Percentiles rank a stretch among this genome's conserved stretches.
Evolutionary conservation across 1,140 invertebrate species (phyloP).

Genomic region (Pteromalus puparum): DNA sequence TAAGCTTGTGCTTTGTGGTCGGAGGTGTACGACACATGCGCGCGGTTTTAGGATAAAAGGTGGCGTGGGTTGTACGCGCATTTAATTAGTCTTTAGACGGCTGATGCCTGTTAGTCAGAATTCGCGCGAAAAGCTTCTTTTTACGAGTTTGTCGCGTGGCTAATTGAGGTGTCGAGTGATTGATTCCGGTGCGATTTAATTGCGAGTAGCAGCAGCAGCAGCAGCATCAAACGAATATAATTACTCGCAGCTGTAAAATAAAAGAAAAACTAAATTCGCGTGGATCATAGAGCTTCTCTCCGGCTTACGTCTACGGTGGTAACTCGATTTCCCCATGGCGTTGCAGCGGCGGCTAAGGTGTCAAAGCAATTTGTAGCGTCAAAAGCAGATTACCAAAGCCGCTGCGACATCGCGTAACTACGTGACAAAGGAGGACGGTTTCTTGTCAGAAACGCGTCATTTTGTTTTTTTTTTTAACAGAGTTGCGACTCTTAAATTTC

Average conservation of each 20-base stretch:
- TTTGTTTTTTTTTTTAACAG: neutral
- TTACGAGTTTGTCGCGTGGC: neutral
- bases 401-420: neutral
- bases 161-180: constrained; percentile 7
- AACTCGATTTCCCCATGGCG: constrained; percentile 31
- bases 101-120: neutral
- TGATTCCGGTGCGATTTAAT: neutral
- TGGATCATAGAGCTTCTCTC: neutral
- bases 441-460: neutral
- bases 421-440: neutral
- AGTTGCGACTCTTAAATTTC: neutral
- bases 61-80: no score
- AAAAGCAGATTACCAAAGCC: neutral
- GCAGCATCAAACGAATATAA: no score
- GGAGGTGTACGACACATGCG: no score
- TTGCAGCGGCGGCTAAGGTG: neutral
- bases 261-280: neutral
- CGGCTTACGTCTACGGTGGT: neutral
- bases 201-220: no score
- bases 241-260: no score
- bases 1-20: no score
- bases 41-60: no score
- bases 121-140: neutral
- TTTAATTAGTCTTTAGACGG: neutral
- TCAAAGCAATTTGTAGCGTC: constrained; percentile 31